Conservation (phyloP, 2,888 invertebrate genomes). For the Protodeltote pygarga region DNA sequence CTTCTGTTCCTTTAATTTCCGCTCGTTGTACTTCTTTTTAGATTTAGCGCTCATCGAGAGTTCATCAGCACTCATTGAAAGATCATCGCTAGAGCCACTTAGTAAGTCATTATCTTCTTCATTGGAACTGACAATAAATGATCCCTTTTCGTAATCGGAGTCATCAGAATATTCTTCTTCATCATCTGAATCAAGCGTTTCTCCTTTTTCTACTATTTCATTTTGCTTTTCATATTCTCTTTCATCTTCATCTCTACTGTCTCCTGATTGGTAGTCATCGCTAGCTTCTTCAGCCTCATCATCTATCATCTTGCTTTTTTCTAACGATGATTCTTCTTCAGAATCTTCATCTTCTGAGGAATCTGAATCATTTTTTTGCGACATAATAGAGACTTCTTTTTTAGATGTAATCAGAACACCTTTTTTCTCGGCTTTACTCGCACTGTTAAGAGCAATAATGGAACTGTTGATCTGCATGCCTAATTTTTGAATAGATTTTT, state of each 20-base stretch:
- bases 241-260: slow-evolving; percentile 82
- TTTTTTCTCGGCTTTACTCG: slow-evolving; percentile 39
- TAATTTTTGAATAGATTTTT: slow-evolving; percentile 63
- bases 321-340: slow-evolving; percentile 44
- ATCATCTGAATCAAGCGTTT: slow-evolving; percentile 77
- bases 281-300: slow-evolving; percentile 77
- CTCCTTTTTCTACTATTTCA: slow-evolving; percentile 81
- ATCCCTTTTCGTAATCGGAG: slow-evolving; percentile 82
- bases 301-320: slow-evolving; percentile 60
- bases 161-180: slow-evolving; percentile 77
- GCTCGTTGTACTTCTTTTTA: slow-evolving; percentile 77
- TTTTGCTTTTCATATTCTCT: slow-evolving; percentile 80
- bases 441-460: slow-evolving; percentile 57
- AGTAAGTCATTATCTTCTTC: slow-evolving; percentile 77
- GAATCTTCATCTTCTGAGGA: slow-evolving; percentile 31
- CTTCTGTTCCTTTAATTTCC: slow-evolving; percentile 77
- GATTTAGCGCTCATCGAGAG: slow-evolving; percentile 75
- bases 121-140: slow-evolving; percentile 85
- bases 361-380: slow-evolving; percentile 29
- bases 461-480: slow-evolving; percentile 68
- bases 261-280: slow-evolving; percentile 80
- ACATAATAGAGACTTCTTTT: slow-evolving; percentile 24
- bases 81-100: slow-evolving; percentile 78
- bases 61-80: slow-evolving; percentile 78
- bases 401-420: slow-evolving; percentile 31